Conservation (phyloP, 2,797 vertebrate species). For the Ceyx erithaca region DNA sequence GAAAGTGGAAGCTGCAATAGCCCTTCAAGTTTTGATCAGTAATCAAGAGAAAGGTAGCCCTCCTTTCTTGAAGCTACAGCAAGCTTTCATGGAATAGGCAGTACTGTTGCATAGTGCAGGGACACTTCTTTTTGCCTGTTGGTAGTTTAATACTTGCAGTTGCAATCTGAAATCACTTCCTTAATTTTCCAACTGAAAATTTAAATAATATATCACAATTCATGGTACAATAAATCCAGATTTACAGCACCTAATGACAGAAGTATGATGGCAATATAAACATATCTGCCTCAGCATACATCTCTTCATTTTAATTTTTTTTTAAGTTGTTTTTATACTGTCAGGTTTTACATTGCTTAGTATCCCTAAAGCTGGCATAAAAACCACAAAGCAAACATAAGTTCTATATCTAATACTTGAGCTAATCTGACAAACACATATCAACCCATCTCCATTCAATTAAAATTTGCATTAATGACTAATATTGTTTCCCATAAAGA, state of each 20-base stretch:
- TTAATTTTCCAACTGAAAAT: neutral
- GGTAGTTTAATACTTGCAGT: neutral
- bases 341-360: neutral
- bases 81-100: neutral
- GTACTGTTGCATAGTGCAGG: neutral
- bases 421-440: neutral
- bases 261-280: neutral
- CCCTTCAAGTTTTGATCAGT: constrained; percentile 98
- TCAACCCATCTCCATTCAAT: neutral
- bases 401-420: neutral
- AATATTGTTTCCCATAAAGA: neutral
- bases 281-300: neutral
- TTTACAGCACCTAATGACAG: neutral
- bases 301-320: neutral
- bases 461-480: neutral
- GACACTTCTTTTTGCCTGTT: neutral
- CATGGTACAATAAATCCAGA: neutral
- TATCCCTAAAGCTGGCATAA: neutral
- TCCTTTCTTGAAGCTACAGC: neutral
- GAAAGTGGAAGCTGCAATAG: constrained; percentile 98
- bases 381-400: neutral
- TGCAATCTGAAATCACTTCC: neutral
- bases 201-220: neutral
- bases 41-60: constrained; percentile 97
- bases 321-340: neutral